Conservation (phyloP, 2,888 invertebrate genomes). For the Drosophila antonietae region DNA sequence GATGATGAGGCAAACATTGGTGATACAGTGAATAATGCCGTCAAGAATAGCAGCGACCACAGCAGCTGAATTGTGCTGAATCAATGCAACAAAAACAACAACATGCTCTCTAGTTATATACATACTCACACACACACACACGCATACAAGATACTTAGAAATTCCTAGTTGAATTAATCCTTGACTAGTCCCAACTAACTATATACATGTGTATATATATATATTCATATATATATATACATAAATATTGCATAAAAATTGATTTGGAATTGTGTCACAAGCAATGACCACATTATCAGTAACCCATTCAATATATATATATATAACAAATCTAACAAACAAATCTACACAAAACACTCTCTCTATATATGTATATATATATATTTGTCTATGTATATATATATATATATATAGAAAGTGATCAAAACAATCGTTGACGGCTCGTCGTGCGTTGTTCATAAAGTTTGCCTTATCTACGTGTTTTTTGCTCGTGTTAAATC, state of each 20-base stretch:
- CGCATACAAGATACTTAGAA: slow-evolving; percentile 55
- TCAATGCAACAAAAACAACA: slow-evolving; percentile 13
- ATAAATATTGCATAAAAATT: slow-evolving; percentile 39
- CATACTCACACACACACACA: slow-evolving; percentile 18
- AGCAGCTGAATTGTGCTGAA: slow-evolving; percentile 71
- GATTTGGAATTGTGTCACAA: slow-evolving; percentile 48
- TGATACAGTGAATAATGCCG: slow-evolving; percentile 39
- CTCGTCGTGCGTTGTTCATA: slow-evolving; percentile 58
- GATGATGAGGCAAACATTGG: slow-evolving; percentile 37
- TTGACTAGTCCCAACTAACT: slow-evolving; percentile 76
- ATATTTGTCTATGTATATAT: slow-evolving; percentile 6
- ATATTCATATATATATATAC: slow-evolving; percentile 44
- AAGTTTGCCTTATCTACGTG: slow-evolving; percentile 70
- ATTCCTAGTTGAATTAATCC: slow-evolving; percentile 76
- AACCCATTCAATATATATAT: slow-evolving; percentile 23
- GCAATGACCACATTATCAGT: slow-evolving; percentile 17
- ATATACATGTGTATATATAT: slow-evolving; percentile 25
- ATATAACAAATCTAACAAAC: slow-evolving; percentile 21
- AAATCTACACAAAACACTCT: slow-evolving; percentile 22
- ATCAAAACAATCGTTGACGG: slow-evolving; percentile 45
- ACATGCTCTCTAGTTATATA: slow-evolving; percentile 69
- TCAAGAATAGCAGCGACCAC: slow-evolving; percentile 46
- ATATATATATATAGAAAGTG: slow-evolving; percentile 23
- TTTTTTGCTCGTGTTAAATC: slow-evolving; percentile 71
- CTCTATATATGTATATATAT: not conserved